A percentile compares a stretch with the other conserved stretches of the same genome.
Evolutionary conservation across 2,113 vertebrate genomes (phyloP).

Genomic region (Tenrec ecaudatus): DNA sequence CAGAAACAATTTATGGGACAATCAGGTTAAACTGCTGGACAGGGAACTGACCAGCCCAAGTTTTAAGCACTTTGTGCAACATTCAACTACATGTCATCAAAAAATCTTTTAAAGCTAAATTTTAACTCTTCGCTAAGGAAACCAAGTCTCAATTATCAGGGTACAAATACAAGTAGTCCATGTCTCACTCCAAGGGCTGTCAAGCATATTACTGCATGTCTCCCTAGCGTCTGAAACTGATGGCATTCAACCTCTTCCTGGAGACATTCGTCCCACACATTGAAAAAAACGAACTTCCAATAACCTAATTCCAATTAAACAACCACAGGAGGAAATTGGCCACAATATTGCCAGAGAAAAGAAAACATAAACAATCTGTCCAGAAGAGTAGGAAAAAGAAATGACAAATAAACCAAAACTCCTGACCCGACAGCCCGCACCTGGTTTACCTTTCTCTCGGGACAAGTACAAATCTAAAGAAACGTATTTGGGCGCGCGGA

Average conservation of each 20-base stretch:
- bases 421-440: background rate
- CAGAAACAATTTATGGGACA: slow-evolving; percentile 7
- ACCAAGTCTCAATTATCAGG: slow-evolving; percentile 27
- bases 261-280: background rate
- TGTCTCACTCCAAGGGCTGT: background rate
- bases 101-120: background rate
- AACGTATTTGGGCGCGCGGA: background rate
- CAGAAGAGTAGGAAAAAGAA: background rate
- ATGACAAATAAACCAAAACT: background rate
- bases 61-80: slow-evolving; percentile 31
- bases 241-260: background rate
- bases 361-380: background rate
- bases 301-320: background rate
- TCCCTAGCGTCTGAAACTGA: slow-evolving; percentile 30
- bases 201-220: background rate
- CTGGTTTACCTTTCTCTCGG: background rate
- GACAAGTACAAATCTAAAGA: slow-evolving; percentile 29
- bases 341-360: background rate
- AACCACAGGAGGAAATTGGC: background rate
- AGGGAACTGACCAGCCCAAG: slow-evolving; percentile 35
- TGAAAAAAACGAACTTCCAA: background rate
- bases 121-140: slow-evolving; percentile 42
- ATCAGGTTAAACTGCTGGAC: background rate
- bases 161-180: background rate
- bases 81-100: slow-evolving; percentile 36